Base-by-base conservation (phyloP, 2,113 vertebrate species). In the Puffinus mauretanicus region DNA sequence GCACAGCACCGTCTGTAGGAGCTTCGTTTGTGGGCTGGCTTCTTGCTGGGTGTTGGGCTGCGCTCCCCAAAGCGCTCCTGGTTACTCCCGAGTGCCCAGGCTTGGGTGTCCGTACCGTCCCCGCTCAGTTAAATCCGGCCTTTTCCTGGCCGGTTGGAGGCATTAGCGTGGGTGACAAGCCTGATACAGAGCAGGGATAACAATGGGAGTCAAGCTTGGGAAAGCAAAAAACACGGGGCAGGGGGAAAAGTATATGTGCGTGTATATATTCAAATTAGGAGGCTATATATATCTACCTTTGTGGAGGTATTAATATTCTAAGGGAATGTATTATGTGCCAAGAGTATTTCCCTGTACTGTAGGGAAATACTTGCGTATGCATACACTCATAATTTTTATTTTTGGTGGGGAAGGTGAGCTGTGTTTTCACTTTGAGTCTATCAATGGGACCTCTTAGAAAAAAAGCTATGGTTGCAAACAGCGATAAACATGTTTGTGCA, bases 401-500 rank as follows among this genome's bases (percentile, higher is more conserved):
- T 87, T 69, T 77, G 57, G 24, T 67, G 72, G 25, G 54, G 36
- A 78, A 75, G 7, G 30, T 62, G 81, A 71, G 22, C 71, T 77
- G 57, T 30, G 75, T 27, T 44, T 84, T 90, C 9, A 10, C 8
- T 32, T 61, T 10, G 27, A 60, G 24, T 25, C 44, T 44, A 1
- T 61, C 64, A 34, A 3, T 30, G 18, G 51, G 24, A 55, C 54
- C 12, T 36, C 14, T 36, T 67, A 26, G 11, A 44, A 71, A n/a
- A 58, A 34, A 69, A 49, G 0, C 27, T 18, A 3, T 5, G 10
- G 1, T 55, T 46, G 22, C 34, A n/a, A 54, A 52, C 12, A 30
- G 24, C 3, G 14, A 16, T 22, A 72, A 69, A n/a, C 1, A 1
- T 1, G 3, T 11, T 52, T 15, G 9, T 61, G 62, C 4, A 1